Evolutionary conservation across 2,888 invertebrate species (phyloP).

Genomic region (Lottia scabra): DNA sequence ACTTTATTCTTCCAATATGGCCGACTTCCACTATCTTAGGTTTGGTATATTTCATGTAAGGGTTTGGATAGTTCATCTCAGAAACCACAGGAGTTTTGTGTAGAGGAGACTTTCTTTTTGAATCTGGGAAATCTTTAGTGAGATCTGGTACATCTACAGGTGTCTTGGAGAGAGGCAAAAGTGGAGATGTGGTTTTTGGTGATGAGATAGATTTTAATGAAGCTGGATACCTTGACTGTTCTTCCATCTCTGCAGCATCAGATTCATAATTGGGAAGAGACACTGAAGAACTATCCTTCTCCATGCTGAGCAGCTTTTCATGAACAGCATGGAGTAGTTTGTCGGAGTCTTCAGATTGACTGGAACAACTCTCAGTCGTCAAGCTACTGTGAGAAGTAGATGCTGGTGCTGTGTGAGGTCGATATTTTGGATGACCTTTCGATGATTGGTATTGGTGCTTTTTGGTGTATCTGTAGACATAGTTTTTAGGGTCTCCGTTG

Average conservation of each 20-base stretch:
- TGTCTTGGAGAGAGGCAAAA: background rate
- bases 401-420: constrained; percentile 47
- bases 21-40: constrained; percentile 49
- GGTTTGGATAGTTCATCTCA: constrained; percentile 38
- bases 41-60: constrained; percentile 50
- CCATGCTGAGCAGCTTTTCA: background rate
- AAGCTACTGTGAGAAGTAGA: background rate
- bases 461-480: constrained; percentile 40
- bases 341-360: background rate
- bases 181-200: background rate
- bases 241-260: background rate
- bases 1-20: constrained; percentile 50
- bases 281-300: background rate
- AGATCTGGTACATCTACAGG: constrained; percentile 9
- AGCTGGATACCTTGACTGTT: too few relatives aligned
- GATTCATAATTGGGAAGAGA: background rate
- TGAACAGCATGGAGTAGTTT: background rate
- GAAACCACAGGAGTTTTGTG: background rate
- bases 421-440: constrained; percentile 16
- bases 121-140: constrained; percentile 9
- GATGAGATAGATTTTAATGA: background rate
- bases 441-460: constrained; percentile 20
- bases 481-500: constrained; percentile 33
- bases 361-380: background rate
- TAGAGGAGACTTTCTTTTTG: background rate